These are phyloP conservation scores for Cochlearius cochlearius DNA, from an alignment of 2,113 vertebrate genomes.

Conservation along the genomic window DNA sequence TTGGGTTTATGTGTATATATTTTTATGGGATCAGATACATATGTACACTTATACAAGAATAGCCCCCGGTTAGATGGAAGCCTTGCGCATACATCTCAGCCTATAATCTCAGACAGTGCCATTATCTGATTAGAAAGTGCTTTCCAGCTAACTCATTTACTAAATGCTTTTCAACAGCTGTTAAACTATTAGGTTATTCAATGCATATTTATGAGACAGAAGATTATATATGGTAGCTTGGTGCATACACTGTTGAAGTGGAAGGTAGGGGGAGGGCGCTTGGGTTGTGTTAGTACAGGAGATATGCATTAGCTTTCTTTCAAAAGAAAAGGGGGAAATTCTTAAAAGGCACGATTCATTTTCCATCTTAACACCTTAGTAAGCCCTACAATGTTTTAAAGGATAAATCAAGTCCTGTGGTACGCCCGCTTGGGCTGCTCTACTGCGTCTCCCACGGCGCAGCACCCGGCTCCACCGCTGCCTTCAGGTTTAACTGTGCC, in stretches of 20 bases:
- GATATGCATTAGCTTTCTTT: background rate
- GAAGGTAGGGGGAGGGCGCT: background rate
- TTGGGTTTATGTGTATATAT: background rate
- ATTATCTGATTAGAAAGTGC: conserved; percentile 23
- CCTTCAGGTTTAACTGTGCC: background rate
- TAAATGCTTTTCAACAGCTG: conserved; percentile 50
- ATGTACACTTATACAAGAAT: background rate
- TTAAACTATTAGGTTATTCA: conserved; percentile 24
- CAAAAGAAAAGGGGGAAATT: background rate
- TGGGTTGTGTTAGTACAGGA: background rate
- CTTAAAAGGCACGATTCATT: background rate
- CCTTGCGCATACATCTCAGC: background rate
- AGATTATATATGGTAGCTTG: background rate
- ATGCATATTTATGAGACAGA: background rate
- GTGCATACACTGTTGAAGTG: background rate
- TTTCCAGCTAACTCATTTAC: conserved; percentile 30
- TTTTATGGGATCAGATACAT: background rate
- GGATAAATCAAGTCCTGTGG: background rate
- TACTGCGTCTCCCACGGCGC: rapidly evolving
- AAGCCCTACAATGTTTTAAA: background rate
- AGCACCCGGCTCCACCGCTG: background rate
- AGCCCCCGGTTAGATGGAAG: background rate
- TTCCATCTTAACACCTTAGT: background rate
- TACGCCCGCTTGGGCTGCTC: background rate
- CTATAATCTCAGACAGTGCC: background rate